Base-by-base conservation (phyloP, 1,140 invertebrate species). In the Aphaenogaster floridana region DNA sequence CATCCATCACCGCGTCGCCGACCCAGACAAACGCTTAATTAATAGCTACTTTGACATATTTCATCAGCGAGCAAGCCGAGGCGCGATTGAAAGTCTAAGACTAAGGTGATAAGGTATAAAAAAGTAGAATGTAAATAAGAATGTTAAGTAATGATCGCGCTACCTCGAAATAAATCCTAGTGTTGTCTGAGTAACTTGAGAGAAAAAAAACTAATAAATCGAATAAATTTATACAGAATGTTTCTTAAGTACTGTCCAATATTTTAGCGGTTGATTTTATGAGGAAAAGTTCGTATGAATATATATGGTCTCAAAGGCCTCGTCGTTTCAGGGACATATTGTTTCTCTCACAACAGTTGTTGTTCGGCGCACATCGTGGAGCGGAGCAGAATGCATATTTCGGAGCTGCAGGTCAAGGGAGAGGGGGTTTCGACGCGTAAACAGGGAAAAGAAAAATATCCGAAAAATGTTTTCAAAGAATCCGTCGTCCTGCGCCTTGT, bases 381-480 rank as follows among this genome's bases (percentile, higher is more conserved):
- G 9, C 50, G 3, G 4, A 54, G n/a, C 0, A 57, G 71, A n/a
- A 57, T 39, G 50, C 34, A 74, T 11, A 2, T 72, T 72, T 54
- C 34, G 17, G n/a, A 52, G 15, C 1, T 63, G 0, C 0, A 1
- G 59, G 36, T 7, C 15, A 2, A 11, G 36, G 42, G 15, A 9
- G 15, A 34, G 3, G 9, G 15, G 5, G 28, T 28, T 28, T 28
- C 28, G 28, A 28, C 42, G 9, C 9, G 54, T 48, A 79, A 66
- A 64, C 42, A 79, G 15, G 28, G 1, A 54, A 36, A 54, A 17
- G 13, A 69, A 54, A 69, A 57, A 42, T 57, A 71, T 13, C 13
- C 39, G 4, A 39, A 69, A 80, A 81, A 69, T 45, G 64, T 81
- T 81, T 57, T 81, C 50, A 57, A 48, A 61, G 36, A 36, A n/a